Evolutionary conservation across 2,113 vertebrate species (phyloP), one percentile per base, ranked within the genome.

Genomic region (Nothocercus nigrocapillus): DNA sequence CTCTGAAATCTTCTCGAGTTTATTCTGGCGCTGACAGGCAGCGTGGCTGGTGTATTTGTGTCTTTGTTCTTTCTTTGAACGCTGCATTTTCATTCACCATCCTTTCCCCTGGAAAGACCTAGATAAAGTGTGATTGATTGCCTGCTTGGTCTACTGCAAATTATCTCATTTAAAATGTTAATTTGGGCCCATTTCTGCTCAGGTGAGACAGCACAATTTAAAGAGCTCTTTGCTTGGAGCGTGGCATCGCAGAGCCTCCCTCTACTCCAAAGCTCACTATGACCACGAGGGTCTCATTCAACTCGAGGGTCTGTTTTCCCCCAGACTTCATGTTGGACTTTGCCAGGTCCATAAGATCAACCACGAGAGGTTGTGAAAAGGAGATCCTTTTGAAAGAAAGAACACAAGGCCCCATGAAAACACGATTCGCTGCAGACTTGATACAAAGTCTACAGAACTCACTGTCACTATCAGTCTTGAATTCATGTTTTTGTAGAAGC

Each of bases 61-160:
- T 32, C 72, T 51, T 28, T 93, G 74, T 94, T 69, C 74, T 49
- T 69, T 63, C n/a, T 94, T 77, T 74, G 51, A 77, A 47, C 56
- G 44, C 8, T 85, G 59, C 19, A 6, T 45, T 38, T 91, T 70
- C 68, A 70, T 93, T 90, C 34, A 67, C 32, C 7, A 3, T 34
- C 36, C 59, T 53, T 88, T 93, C 12, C 69, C 12, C 80, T 90
- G 73, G 61, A 82, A 90, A 90, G 34, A 47, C 76, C 51, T 75
- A 95, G 85, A 95, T 96, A 92, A 95, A 95, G 32, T 49, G 47
- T 92, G 85, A 94, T 91, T 91, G 82, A 95, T 95, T 58, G 80
- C 82, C 66, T 88, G 38, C 79, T 90, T 81, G 56, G 34, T 91
- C 61, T 80, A 74, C 61, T 78, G 82, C 58, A 88, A 86, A 88